Conservation (phyloP, 2,113 vertebrate genomes). For the Antennarius striatus region DNA sequence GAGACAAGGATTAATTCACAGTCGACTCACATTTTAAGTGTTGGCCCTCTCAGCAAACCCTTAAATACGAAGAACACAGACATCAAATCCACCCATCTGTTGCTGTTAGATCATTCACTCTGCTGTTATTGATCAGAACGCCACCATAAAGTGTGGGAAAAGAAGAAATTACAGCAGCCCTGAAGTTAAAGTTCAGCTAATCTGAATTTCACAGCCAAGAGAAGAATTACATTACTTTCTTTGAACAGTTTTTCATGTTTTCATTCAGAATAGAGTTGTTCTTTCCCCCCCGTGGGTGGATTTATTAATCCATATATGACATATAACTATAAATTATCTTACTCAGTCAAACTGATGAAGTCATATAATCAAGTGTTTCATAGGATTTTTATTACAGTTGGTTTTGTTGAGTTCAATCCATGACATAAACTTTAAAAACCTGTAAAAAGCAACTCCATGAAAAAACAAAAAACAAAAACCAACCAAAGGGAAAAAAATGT, state of each 20-base stretch:
- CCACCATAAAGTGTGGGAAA: conserved; percentile 34
- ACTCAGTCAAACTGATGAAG: too few relatives aligned
- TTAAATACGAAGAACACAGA: conserved; percentile 30
- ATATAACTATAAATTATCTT: neutral
- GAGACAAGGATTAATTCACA: conserved; percentile 1
- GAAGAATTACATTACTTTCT: neutral
- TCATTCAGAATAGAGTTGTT: neutral
- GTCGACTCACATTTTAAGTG: neutral
- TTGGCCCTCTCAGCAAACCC: conserved; percentile 14
- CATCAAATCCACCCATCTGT: conserved; percentile 46
- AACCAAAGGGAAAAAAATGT: neutral
- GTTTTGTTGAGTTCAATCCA: neutral
- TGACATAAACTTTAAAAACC: neutral
- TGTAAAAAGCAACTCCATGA: neutral
- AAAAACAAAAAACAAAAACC: neutral
- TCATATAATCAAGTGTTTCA: neutral
- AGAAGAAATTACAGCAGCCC: conserved; percentile 14
- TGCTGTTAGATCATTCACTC: conserved; percentile 54
- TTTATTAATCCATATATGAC: neutral
- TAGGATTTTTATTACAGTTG: neutral
- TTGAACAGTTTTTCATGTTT: neutral
- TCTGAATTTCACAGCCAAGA: conserved; percentile 25
- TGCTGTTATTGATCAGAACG: conserved; percentile 30
- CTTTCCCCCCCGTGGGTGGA: neutral
- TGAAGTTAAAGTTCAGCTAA: conserved; percentile 2